phyloP scores from a whole-genome alignment of 2,888 invertebrate species.

The Leptarthrus brevirostris region DNA sequence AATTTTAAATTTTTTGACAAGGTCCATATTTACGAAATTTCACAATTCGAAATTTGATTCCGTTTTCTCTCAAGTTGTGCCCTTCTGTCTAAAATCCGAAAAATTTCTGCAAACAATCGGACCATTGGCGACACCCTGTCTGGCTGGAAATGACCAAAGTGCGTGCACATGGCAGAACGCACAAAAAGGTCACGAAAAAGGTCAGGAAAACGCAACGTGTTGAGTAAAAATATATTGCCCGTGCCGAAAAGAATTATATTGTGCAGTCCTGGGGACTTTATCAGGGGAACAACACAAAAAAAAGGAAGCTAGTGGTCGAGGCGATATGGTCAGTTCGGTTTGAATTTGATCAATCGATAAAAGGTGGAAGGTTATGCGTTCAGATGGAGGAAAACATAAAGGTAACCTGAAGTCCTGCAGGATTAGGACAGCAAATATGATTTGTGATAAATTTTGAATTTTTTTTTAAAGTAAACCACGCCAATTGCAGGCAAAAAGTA shows the following conservation, averaged over 20 bases:
- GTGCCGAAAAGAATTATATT: not conserved
- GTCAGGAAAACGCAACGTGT: not conserved
- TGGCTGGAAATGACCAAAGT: slow-evolving; percentile 2
- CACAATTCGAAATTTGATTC: too few species aligned
- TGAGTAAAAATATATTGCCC: slow-evolving; percentile 8
- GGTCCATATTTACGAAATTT: too few species aligned
- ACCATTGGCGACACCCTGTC: not conserved
- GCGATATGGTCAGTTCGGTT: not conserved
- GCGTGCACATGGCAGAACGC: not conserved
- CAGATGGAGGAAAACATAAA: too few species aligned
- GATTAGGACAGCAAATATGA: too few species aligned
- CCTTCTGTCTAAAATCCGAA: not conserved
- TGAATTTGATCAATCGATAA: not conserved
- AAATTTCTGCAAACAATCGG: not conserved
- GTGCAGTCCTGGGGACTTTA: not conserved
- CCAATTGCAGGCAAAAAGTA: too few species aligned
- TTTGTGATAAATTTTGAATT: too few species aligned
- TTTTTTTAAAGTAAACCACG: too few species aligned
- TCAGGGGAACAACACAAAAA: not conserved
- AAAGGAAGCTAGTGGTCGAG: not conserved
- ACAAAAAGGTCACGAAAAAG: slow-evolving; percentile 8
- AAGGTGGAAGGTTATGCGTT: not conserved
- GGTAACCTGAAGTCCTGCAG: too few species aligned
- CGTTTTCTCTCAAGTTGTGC: too few species aligned
- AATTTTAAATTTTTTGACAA: too few species aligned